A percentile compares a stretch with the other conserved stretches of the same genome.
Conservation (phyloP, 2,113 vertebrate species). For the Dascyllus trimaculatus region DNA sequence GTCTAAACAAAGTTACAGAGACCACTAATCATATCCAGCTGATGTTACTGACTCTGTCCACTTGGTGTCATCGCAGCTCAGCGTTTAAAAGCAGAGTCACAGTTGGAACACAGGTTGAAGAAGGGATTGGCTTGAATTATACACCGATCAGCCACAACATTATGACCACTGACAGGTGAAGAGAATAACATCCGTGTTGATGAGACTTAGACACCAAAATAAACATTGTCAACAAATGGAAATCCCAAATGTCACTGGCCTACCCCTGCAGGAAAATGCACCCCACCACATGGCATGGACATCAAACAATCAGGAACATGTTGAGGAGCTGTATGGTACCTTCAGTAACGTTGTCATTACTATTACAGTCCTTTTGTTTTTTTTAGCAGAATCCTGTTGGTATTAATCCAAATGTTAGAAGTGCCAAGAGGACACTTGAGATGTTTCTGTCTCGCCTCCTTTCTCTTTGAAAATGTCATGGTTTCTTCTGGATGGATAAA, state of each 20-base stretch:
- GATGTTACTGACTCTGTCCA: slow-evolving; percentile 51
- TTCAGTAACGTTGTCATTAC: too few species aligned
- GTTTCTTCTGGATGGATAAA: slow-evolving; percentile 51
- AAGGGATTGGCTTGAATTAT: background rate
- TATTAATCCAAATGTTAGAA: slow-evolving; percentile 8
- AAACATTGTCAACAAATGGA: too few species aligned
- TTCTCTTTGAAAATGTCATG: slow-evolving; percentile 46
- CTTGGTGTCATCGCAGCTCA: slow-evolving; percentile 62
- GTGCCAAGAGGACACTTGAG: slow-evolving; percentile 23
- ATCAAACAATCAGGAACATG: too few species aligned
- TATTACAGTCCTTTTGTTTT: too few species aligned
- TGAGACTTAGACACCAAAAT: too few species aligned
- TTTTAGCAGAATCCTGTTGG: background rate
- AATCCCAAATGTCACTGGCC: too few species aligned
- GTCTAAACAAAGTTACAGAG: background rate
- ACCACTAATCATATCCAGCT: background rate
- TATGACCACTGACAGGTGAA: too few species aligned
- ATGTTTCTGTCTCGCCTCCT: slow-evolving; percentile 10
- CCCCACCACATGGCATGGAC: too few species aligned
- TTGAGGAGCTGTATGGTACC: too few species aligned
- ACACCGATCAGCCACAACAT: too few species aligned
- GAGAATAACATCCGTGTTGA: too few species aligned
- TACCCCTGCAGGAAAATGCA: too few species aligned
- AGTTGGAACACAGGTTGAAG: background rate
- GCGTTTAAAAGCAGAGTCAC: slow-evolving; percentile 11